Base-by-base conservation (phyloP, 2,888 invertebrate genomes). In the Pharmacophagus antenor region DNA sequence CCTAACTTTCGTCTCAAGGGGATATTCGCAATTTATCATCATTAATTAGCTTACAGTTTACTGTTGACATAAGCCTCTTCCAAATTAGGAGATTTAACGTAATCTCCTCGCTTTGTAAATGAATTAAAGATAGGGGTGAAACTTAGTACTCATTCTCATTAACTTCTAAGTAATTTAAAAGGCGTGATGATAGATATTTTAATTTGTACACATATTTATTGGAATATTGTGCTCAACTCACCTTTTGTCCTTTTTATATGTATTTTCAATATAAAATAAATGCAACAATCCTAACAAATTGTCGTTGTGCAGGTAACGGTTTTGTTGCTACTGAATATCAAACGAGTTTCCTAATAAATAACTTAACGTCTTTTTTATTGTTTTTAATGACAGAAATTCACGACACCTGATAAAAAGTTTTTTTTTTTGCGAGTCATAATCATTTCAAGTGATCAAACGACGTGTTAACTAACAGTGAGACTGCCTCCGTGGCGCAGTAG, bases 281-380 rank as follows among this genome's bases (percentile, higher is more conserved):
- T 0, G 46, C 7, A 42, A 42, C 17, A 17, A 18, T n/a, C 17
- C 31, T 21, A 31, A 22, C n/a, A 10, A 17, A 47, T 31, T n/a
- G 17, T n/a, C 47, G 21, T 31, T 47, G 10, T 20, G 47, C 47
- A 48, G 20, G 7, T 23, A 18, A 44, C 37, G 23, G 56, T 23
- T 48, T 56, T 18, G 15, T 18, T 48, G 37, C 20, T 22, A 56
- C 37, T 56, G 37, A 56, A 47, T 48, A 22, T 23, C 23, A 56
- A 56, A 48, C 23, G 15, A 48, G 23, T 56, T 48, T n/a, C 12
- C 1, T 15, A 18, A n/a, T 10, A 31, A 37, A 42, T 42, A 42
- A 47, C 46, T 44, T 44, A 21, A 17, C 2, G 23, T 20, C 12
- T n/a, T 37, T 41, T 56, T 56, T 56, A 56, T 48, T 47, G n/a